Evolutionary conservation across 2,888 invertebrate genomes (phyloP).

Genomic region (Drosophila monieri): DNA sequence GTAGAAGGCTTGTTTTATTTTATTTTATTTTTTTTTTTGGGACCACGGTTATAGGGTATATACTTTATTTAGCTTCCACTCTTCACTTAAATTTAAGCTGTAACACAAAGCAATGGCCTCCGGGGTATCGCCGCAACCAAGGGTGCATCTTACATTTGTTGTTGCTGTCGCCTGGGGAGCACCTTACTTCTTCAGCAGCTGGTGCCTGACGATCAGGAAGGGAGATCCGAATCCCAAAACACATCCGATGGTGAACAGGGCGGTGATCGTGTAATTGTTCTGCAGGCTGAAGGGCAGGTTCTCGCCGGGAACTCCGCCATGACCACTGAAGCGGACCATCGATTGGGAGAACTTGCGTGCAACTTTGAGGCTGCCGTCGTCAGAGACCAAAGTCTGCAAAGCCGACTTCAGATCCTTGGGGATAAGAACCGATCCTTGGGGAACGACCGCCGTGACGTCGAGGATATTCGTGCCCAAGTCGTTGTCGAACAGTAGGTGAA

Average conservation of each 20-base stretch:
- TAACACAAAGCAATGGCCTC: slow-evolving; percentile 55
- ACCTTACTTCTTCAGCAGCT: slow-evolving; percentile 89
- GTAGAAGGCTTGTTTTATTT: too few relatives aligned
- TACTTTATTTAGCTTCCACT: slow-evolving; percentile 74
- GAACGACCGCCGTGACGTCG: too few relatives aligned
- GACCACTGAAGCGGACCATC: slow-evolving; percentile 80
- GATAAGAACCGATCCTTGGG: too few relatives aligned
- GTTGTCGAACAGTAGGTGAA: too few relatives aligned
- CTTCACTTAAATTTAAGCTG: slow-evolving; percentile 65
- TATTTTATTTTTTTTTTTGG: too few relatives aligned
- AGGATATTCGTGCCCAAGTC: too few relatives aligned
- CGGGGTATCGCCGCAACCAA: slow-evolving; percentile 37
- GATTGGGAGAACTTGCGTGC: slow-evolving; percentile 81
- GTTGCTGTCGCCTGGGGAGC: slow-evolving; percentile 42
- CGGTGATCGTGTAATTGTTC: slow-evolving; percentile 90
- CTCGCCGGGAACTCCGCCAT: slow-evolving; percentile 86
- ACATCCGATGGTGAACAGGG: slow-evolving; percentile 89
- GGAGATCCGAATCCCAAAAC: slow-evolving; percentile 91
- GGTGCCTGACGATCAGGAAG: slow-evolving; percentile 91
- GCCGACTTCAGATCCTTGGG: too few relatives aligned
- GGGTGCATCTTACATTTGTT: slow-evolving; percentile 60
- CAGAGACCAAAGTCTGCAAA: too few relatives aligned
- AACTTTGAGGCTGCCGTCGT: too few relatives aligned
- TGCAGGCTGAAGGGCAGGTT: slow-evolving; percentile 91
- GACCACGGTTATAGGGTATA: slow-evolving; percentile 50